Evolutionary conservation across 2,888 invertebrate species (phyloP), one percentile per base, ranked within the genome.

Genomic region (Dioctria rufipes): DNA sequence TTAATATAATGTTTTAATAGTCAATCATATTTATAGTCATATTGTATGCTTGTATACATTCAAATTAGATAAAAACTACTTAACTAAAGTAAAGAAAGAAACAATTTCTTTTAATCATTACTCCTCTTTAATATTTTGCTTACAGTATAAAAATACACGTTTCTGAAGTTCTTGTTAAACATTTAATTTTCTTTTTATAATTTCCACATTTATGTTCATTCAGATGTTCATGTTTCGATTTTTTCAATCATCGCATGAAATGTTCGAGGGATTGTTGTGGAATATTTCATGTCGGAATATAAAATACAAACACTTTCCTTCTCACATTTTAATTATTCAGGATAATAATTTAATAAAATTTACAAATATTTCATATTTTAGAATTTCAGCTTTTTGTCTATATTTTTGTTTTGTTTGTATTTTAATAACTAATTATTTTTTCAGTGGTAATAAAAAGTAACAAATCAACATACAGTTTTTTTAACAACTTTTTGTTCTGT

Each of bases 61-160:
- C n/a, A n/a, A n/a, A 78, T 66, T 25, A 65, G 65, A 78, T 66
- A 78, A 65, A 25, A 66, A 78, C 46, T 25, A 25, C 25, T 1
- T 25, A 65, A 51, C 54, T 39, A 63, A 77, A 77, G 63, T 61
- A 63, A 78, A 78, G 25, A 78, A 78, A 78, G 54, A 78, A 78
- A 78, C 77, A 78, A 66, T 66, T 78, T 78, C 13, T 54, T 66
- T 69, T 77, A 60, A 61, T 49, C 77, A 46, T 78, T 78, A 54
- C 46, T 78, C 58, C 65, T 66, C 42, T 66, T 78, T 78, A 63
- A 63, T 77, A 60, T 78, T 66, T 78, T 65, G 61, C 66, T 78
- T 78, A 63, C 78, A 78, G 78, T 78, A 78, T 78, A 78, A 78
- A 78, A 78, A 78, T 78, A 78, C 78, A 78, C 78, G 54, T 66